Evolutionary conservation across 1,140 invertebrate genomes (phyloP).

Genomic region (Heliconius eleuchia): DNA sequence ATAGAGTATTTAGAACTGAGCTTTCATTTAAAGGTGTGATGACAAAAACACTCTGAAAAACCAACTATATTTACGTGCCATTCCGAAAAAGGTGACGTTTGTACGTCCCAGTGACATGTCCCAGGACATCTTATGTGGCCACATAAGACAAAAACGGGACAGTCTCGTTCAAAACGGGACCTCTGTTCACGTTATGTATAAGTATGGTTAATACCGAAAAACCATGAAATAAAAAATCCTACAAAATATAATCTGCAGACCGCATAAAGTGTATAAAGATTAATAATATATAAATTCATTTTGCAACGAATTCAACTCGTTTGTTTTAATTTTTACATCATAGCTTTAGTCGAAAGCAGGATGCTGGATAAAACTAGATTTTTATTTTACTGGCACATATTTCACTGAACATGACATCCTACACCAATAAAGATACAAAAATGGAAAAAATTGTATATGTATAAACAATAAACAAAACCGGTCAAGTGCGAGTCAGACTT

Average conservation of each 20-base stretch:
- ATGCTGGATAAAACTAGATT: slow-evolving; percentile 1
- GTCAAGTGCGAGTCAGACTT: no score
- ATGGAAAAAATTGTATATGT: neutral
- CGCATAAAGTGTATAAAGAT: neutral
- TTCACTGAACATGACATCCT: neutral
- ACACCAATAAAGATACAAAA: slow-evolving; percentile 11
- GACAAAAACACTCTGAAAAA: no score
- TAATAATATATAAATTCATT: neutral
- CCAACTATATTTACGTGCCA: no score
- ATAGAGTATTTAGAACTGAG: no score
- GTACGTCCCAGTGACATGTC: no score
- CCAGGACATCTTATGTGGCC: no score
- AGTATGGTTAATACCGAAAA: no score
- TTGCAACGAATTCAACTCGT: neutral
- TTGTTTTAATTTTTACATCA: slow-evolving; percentile 5
- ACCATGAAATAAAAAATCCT: neutral
- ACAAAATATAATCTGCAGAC: neutral
- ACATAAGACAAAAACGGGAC: no score
- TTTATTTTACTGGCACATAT: slow-evolving; percentile 12
- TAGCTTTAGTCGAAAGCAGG: neutral
- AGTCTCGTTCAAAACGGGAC: no score
- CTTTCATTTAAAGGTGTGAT: no score
- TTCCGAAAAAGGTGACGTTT: no score
- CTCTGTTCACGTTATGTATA: no score
- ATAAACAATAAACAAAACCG: neutral